A percentile compares a stretch with the other conserved stretches of the same genome.
Conservation (phyloP, 2,113 vertebrate genomes). For the Leucoraja erinaceus region DNA sequence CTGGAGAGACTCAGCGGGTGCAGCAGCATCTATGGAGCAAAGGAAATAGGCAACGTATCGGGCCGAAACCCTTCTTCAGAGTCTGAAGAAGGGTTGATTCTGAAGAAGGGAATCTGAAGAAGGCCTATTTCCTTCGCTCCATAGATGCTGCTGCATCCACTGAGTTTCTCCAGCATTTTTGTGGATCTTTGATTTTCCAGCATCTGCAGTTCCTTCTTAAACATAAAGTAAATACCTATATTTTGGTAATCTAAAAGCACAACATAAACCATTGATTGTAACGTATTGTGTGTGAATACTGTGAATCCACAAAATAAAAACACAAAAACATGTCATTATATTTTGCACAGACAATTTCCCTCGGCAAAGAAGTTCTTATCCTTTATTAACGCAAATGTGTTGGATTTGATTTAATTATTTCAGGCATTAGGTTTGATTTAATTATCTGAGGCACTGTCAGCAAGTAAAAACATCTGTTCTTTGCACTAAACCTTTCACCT, state of each 20-base stretch:
- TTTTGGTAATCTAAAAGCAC: not conserved
- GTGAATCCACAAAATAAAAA: not conserved
- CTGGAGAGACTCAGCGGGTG: too few relatives aligned
- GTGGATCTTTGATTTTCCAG: too few relatives aligned
- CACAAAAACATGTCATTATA: not conserved
- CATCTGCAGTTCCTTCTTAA: too few relatives aligned
- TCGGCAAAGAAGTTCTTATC: not conserved
- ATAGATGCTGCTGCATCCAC: too few relatives aligned
- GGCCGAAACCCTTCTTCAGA: too few relatives aligned
- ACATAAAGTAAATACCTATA: too few relatives aligned
- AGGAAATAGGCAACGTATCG: too few relatives aligned
- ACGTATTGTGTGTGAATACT: not conserved
- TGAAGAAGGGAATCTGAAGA: too few relatives aligned
- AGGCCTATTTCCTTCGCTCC: too few relatives aligned
- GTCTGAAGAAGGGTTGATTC: too few relatives aligned
- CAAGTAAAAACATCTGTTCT: slow-evolving; percentile 31
- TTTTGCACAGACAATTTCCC: not conserved
- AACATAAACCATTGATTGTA: not conserved
- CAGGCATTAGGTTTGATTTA: not conserved
- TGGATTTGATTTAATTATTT: slow-evolving; percentile 16
- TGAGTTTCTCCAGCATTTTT: too few relatives aligned
- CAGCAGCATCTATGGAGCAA: too few relatives aligned
- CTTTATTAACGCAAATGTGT: slow-evolving; percentile 14
- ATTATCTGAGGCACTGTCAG: slow-evolving; percentile 12
- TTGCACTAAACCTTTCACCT: slow-evolving; percentile 5